Base-by-base conservation (phyloP, 2,888 invertebrate genomes). In the Leistus spinibarbis region DNA sequence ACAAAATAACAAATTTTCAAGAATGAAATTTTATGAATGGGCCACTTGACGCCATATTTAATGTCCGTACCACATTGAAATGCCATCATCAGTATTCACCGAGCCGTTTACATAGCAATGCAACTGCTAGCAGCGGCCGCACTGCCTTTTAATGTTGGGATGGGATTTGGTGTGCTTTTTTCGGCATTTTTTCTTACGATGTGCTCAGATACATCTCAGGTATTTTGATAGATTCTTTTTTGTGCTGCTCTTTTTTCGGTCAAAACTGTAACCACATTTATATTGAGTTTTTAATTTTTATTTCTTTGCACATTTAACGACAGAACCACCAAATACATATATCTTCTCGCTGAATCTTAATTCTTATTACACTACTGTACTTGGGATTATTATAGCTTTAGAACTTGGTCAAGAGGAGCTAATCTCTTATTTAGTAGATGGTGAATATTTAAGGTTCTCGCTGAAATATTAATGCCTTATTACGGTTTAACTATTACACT, bases 191-290 rank as follows among this genome's bases (percentile, higher is more conserved):
- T 69, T 69, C n/a, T 69, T 20, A 10, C 22, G 69, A 60, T 69
- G 57, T 60, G 60, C 57, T 69, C 69, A 69, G 69, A 17, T 69
- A 57, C 57, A 27, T 69, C 40, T 20, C 9, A 69, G 69, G 60
- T 69, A 69, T 69, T 69, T 69, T 69, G 69, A 69, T 69, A 69
- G 69, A 60, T 20, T 60, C n/a, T n/a, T 68, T 60, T 69, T 69
- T 69, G 17, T 60, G 20, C 40, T 27, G 20, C 13, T 68, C 57
- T 23, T 68, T 69, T 69, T 69, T 57, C 27, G 19, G 57, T 27
- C 20, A 56, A 68, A 68, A 60, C 56, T 23, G 27, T 57, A 27
- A 69, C 69, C 69, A 60, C 69, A 69, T 24, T 69, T 40, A 40
- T 40, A 7, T 27, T 27, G 4, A 0, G 27, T 27, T 27, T 27